A percentile compares a stretch with the other conserved stretches of the same genome.
Evolutionary conservation across 2,888 invertebrate species (phyloP).

Genomic region (Dicyrtoma fusca): DNA sequence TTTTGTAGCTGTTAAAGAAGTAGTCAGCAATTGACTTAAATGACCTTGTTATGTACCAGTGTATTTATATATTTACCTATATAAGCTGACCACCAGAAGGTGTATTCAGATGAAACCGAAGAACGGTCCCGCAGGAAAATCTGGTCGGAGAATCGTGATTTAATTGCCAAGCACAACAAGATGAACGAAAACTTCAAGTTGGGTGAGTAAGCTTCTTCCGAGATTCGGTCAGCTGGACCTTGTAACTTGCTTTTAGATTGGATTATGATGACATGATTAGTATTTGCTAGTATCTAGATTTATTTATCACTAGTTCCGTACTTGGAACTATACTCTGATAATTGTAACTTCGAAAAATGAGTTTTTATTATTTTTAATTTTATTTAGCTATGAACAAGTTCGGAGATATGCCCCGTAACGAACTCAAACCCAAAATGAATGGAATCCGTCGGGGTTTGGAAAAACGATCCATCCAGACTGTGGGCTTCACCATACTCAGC

Average conservation of each 20-base stretch:
- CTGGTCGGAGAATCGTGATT: constrained; percentile 83
- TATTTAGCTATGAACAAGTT: constrained; percentile 80
- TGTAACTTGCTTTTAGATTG: too few species aligned
- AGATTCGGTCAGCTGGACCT: not conserved
- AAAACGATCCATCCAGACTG: constrained; percentile 45
- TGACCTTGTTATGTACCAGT: too few species aligned
- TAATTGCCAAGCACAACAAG: constrained; percentile 80
- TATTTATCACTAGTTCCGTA: too few species aligned
- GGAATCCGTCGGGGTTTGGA: constrained; percentile 66
- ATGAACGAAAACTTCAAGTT: constrained; percentile 35
- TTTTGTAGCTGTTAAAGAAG: too few species aligned
- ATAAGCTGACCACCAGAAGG: constrained; percentile 68
- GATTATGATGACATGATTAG: too few species aligned
- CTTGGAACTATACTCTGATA: too few species aligned
- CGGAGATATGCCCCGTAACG: constrained; percentile 82
- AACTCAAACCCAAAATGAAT: constrained; percentile 71
- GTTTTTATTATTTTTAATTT: too few species aligned
- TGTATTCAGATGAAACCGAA: constrained; percentile 72
- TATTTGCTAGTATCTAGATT: too few species aligned
- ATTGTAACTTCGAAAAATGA: not conserved
- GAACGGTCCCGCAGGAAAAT: constrained; percentile 86
- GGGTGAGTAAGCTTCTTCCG: constrained; percentile 32
- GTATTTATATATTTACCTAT: constrained; percentile 44
- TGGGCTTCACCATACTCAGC: too few species aligned
- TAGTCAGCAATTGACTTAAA: too few species aligned